Evolutionary conservation across 2,888 invertebrate species (phyloP), one percentile per base, ranked within the genome.

Genomic region (Diachrysia chrysitis): DNA sequence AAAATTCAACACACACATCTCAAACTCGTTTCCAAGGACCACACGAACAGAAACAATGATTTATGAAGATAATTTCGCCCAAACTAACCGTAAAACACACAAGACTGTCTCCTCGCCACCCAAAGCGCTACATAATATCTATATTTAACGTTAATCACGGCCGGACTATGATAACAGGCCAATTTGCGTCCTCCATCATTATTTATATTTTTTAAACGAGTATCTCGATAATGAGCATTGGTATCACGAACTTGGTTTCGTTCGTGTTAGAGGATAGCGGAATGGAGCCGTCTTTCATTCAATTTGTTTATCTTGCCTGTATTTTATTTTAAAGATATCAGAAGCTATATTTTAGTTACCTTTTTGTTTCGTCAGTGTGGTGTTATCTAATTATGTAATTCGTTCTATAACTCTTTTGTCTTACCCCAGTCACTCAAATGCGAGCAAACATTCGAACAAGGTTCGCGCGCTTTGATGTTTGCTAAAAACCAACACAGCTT

Each of bases 151-250:
- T 87, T 92, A 93, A 93, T 93, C 89, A 89, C 85, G 80, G 85
- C 89, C 87, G 87, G 87, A 85, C 89, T 87, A 88, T 90, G 94
- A 95, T 94, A 94, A 93, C 87, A 90, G 92, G 90, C 92, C 94
- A 93, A 92, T 93, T 93, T 92, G 89, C 89, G 89, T 89, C 89
- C 85, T 86, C 85, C 74, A 74, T 84, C 89, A 91, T 94, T 93
- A 92, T 94, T 95, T 94, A 93, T 94, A 91, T 90, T 93, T 92
- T 93, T 93, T 90, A 93, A 93, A 93, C 92, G 90, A 89, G 90
- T 85, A 92, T 94, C 91, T 91, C 89, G 90, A 94, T 94, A 95
- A 94, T 94, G 92, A 93, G 93, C 90, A 88, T 92, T 90, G 84
- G 87, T 90, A 85, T 90, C 91, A 90, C 90, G 90, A 90, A 89